Base-by-base conservation (phyloP, 1,140 invertebrate genomes). In the Plodia interpunctella region DNA sequence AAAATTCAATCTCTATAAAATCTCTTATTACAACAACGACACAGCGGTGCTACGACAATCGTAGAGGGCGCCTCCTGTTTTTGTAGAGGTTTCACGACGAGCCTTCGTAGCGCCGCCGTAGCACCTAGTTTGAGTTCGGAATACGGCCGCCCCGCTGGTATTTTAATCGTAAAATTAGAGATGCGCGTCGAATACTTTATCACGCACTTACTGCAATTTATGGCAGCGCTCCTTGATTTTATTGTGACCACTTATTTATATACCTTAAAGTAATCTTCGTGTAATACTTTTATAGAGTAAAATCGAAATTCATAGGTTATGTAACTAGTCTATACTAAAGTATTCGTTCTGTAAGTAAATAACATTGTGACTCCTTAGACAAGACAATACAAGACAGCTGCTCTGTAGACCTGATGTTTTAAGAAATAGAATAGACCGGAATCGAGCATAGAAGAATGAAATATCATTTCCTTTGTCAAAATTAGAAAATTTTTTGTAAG, bases 101-200 rank as follows among this genome's bases (percentile, higher is more conserved):
- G 38, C 13, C n/a, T n/a, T 44, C 2, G 38, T n/a, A n/a, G n/a
- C n/a, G n/a, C n/a, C 38, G 13, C 15, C 0, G n/a, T 15, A 44
- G 11, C 30, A 32, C 30, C 30, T 32, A 32, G 30, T 32, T 32
- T 32, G 30, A 11, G 30, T 11, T 15, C 13, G 13, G n/a, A 44
- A 15, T 15, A n/a, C 59, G 21, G 49, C 17, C n/a, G n/a, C 30
- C 56, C 15, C 55, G 49, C 58, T 54, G 55, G 58, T 55, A 63
- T 60, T 65, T 63, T 57, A 67, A 67, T 62, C 65, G 65, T 60
- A 67, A 67, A 67, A 60, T 67, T 67, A 63, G 60, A 63, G 49
- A 67, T 57, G 55, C 60, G 58, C 65, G 19, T 44, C 44, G 61
- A 63, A 67, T 67, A 67, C 59, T 67, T 67, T 66, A 66, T 67